These are phyloP conservation scores for Tenebrosternarchus preto DNA, from an alignment of 2,113 vertebrate genomes.

Conservation along the genomic window DNA sequence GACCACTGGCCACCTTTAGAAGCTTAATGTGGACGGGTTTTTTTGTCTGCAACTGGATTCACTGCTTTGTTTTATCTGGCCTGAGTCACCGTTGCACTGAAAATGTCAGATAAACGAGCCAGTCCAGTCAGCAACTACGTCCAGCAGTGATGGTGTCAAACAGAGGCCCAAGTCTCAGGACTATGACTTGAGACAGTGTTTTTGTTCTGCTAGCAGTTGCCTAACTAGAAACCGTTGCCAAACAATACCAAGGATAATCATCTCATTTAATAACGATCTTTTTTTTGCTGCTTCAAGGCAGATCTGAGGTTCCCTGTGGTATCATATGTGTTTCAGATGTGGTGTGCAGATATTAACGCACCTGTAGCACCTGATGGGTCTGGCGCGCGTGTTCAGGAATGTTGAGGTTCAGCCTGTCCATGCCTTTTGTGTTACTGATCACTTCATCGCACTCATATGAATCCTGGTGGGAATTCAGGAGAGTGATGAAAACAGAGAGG, in stretches of 20 bases:
- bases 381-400: conserved; percentile 63
- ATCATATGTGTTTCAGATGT: no score
- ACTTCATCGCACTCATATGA: conserved; percentile 64
- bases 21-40: not conserved
- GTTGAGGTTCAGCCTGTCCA: conserved; percentile 69
- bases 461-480: conserved; percentile 63
- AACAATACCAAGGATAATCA: not conserved
- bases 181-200: not conserved
- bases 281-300: not conserved
- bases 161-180: not conserved
- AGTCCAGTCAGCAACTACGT: not conserved
- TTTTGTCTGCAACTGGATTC: conserved; percentile 5
- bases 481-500: conserved; percentile 20
- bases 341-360: no score
- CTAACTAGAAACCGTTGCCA: not conserved
- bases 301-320: not conserved
- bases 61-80: conserved; percentile 19
- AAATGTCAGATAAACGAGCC: not conserved
- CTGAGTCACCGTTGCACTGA: conserved; percentile 8
- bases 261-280: not conserved
- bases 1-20: conserved; percentile 2
- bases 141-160: not conserved
- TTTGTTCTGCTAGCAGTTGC: not conserved
- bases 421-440: conserved; percentile 61
- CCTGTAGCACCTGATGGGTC: conserved; percentile 76